Conservation (phyloP, 2,797 vertebrate species). For the Rhabdomys pumilio region DNA sequence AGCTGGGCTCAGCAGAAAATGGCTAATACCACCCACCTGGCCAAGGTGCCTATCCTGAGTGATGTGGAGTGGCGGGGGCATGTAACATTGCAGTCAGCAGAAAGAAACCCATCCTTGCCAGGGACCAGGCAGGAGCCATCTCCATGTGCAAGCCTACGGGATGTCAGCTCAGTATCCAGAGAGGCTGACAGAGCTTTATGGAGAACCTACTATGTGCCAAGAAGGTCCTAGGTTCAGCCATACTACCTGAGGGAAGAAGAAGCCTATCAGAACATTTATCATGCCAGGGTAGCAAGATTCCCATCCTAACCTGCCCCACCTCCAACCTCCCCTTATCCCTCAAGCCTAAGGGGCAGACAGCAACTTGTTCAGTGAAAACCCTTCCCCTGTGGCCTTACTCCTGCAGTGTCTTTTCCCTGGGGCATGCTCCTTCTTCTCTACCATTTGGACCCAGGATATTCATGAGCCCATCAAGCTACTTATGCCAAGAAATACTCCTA, state of each 20-base stretch:
- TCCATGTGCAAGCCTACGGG: not conserved
- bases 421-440: not conserved
- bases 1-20: not conserved
- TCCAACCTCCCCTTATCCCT: not conserved
- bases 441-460: conserved; percentile 15
- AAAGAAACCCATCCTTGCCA: not conserved
- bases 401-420: not conserved
- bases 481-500: not conserved
- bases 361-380: not conserved
- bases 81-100: not conserved
- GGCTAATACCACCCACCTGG: not conserved
- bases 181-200: not conserved
- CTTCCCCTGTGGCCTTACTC: not conserved
- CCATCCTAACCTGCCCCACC: not conserved
- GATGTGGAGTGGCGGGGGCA: not conserved
- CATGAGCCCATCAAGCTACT: not conserved
- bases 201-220: conserved; percentile 19
- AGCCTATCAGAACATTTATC: not conserved
- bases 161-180: conserved; percentile 29
- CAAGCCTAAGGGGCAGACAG: not conserved
- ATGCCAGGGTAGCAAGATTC: not conserved
- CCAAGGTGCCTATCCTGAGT: not conserved
- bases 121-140: not conserved
- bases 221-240: not conserved
- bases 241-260: not conserved